Evolutionary conservation across 2,113 vertebrate species (phyloP).

Genomic region (Axis porcinus): DNA sequence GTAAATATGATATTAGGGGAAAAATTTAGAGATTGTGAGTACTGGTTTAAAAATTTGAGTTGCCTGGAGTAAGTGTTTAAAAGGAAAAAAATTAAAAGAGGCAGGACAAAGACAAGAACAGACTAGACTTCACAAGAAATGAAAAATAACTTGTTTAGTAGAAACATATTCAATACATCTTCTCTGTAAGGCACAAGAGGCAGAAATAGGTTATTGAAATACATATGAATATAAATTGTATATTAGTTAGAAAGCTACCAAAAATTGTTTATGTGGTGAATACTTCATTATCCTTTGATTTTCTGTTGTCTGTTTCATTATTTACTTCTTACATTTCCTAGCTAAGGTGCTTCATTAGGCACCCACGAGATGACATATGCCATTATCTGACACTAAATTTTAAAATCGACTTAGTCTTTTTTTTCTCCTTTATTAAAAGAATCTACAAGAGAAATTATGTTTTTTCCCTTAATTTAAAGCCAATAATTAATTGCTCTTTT

Average conservation of each 20-base stretch:
- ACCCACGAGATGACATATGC: conserved; percentile 51
- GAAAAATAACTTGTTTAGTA: conserved; percentile 67
- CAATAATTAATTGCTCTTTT: conserved; percentile 38
- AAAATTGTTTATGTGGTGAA: conserved; percentile 76
- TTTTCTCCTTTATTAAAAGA: conserved; percentile 19
- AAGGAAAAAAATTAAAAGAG: not conserved
- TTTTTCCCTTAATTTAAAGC: conserved; percentile 6
- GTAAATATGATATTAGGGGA: not conserved
- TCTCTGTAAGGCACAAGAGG: conserved; percentile 67
- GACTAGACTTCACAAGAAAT: conserved; percentile 30
- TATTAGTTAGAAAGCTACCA: conserved; percentile 79
- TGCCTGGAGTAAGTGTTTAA: not conserved
- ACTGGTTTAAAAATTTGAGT: not conserved
- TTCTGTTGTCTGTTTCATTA: conserved; percentile 75
- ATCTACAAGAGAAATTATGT: not conserved
- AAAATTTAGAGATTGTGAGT: not conserved
- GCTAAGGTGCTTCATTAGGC: conserved; percentile 53
- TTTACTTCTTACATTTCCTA: conserved; percentile 66
- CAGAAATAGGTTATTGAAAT: conserved; percentile 78
- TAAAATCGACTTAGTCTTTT: not conserved
- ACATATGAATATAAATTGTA: conserved; percentile 78
- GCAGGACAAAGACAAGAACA: conserved; percentile 7
- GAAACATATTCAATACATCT: conserved; percentile 71
- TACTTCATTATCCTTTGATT: conserved; percentile 67
- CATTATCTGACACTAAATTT: conserved; percentile 64